Base-by-base conservation (phyloP, 2,113 vertebrate species). In the Megalops atlanticus region DNA sequence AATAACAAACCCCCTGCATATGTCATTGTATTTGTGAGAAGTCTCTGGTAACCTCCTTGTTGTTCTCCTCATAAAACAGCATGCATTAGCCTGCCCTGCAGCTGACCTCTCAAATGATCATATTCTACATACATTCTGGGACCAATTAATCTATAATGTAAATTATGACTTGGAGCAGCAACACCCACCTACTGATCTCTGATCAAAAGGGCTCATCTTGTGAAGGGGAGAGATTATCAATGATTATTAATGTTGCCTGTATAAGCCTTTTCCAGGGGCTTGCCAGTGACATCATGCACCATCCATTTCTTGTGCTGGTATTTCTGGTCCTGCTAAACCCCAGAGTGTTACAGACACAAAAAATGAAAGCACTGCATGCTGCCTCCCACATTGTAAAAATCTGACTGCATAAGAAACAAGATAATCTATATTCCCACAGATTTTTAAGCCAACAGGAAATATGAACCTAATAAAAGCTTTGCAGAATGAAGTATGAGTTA, bases 191-290 rank as follows among this genome's bases (percentile, higher is more conserved):
- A 27, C n/a, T 64, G n/a, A 64, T 31, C 24, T 31, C 58, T 45
- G 40, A 45, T 75, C 4, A 40, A 75, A 75, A 39, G 24, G 40
- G 8, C 45, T 75, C 39, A 11, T 5, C 21, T 27, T 21, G 18
- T 75, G 43, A 75, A 75, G 27, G 18, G 39, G 73, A 45, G 40
- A n/a, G 40, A 43, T 75, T 43, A 39, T 43, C 45, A 75, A 40
- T 43, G 41, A 75, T n/a, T 6, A 10, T 43, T 27, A 27, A 27
- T 79, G 77, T 15, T 11, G 40, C 43, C 16, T 41, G 36, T 18
- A n/a, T n/a, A n/a, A 16, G 2, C 12, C 40, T 47, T 79, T 11
- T 12, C 2, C 24, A 38, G 33, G 45, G 39, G 15, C 6, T 54
- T 27, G 38, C 4, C 8, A 3, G 18, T 71, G 77, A 69, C 38